These are phyloP conservation scores for Pyrrhosoma nymphula DNA, from an alignment of 2,888 invertebrate species.

Conservation along the genomic window DNA sequence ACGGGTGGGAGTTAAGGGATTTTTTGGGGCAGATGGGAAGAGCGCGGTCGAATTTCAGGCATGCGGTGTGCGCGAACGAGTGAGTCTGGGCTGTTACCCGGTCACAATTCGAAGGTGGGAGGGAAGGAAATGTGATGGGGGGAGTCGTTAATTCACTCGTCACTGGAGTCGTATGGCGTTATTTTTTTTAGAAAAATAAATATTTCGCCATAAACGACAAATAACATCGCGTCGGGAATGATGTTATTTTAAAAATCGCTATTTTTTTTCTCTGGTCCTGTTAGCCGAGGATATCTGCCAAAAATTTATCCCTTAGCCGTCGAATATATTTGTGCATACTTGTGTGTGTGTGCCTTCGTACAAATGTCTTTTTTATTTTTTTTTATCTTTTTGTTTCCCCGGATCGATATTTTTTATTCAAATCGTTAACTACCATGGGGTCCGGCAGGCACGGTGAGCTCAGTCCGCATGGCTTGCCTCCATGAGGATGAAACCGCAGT, in stretches of 20 bases:
- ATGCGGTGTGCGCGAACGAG: not conserved
- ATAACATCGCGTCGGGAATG: conserved; percentile 2
- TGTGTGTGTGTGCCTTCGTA: not conserved
- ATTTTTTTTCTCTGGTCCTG: not conserved
- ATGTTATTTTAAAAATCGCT: conserved; percentile 19
- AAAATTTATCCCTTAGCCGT: not conserved
- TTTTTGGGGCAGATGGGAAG: too few relatives aligned
- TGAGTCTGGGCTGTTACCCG: not conserved
- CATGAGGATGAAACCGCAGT: not conserved
- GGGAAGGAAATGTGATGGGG: too few relatives aligned
- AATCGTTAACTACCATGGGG: not conserved
- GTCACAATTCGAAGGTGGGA: not conserved
- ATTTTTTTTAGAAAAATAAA: not conserved
- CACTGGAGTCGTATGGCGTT: not conserved
- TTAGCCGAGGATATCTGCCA: not conserved
- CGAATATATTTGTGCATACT: not conserved
- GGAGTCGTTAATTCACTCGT: conserved; percentile 4
- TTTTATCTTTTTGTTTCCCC: not conserved
- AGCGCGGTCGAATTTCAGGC: too few relatives aligned
- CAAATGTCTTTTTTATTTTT: not conserved
- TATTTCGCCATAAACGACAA: conserved; percentile 4
- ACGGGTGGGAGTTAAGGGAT: too few relatives aligned
- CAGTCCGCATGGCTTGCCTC: not conserved
- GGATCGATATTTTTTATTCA: not conserved
- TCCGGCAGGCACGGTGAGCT: not conserved